phyloP scores from a whole-genome alignment of 2,888 invertebrate species.

The Callyntrura sp. region DNA sequence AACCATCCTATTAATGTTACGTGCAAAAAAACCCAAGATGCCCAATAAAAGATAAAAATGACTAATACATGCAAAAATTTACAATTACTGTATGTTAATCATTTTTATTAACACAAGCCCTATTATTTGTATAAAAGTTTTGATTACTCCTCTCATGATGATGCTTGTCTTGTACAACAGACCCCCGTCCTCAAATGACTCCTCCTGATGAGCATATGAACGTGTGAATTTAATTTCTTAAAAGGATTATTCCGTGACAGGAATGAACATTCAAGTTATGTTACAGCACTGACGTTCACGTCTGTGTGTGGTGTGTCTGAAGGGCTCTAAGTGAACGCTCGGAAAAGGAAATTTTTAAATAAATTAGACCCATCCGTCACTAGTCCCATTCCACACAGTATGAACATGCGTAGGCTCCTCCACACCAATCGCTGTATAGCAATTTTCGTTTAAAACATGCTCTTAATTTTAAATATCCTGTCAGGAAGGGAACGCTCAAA shows the following conservation, averaged over 20 bases:
- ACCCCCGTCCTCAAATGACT: not conserved
- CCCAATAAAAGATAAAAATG: not conserved
- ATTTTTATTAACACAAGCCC: not conserved
- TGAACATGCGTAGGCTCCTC: too few relatives aligned
- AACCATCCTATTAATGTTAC: not conserved
- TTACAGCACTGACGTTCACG: not conserved
- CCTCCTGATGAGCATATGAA: not conserved
- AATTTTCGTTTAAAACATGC: too few relatives aligned
- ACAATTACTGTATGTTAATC: conserved; percentile 40
- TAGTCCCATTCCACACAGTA: not conserved
- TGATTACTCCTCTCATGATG: conserved; percentile 34
- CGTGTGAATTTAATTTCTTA: conserved; percentile 9
- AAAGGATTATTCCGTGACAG: conserved; percentile 17
- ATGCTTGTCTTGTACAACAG: not conserved
- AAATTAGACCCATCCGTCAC: not conserved
- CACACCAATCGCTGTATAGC: too few relatives aligned
- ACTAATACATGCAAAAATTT: not conserved
- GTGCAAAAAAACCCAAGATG: not conserved
- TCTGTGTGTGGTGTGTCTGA: not conserved
- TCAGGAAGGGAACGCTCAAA: conserved; percentile 12
- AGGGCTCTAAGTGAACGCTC: not conserved
- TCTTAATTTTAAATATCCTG: not conserved
- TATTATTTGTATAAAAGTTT: conserved; percentile 11
- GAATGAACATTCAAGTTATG: not conserved
- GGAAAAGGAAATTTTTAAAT: not conserved